Evolutionary conservation across 1,140 invertebrate genomes (phyloP), one percentile per base, ranked within the genome.

Genomic region (Atta colombica): DNA sequence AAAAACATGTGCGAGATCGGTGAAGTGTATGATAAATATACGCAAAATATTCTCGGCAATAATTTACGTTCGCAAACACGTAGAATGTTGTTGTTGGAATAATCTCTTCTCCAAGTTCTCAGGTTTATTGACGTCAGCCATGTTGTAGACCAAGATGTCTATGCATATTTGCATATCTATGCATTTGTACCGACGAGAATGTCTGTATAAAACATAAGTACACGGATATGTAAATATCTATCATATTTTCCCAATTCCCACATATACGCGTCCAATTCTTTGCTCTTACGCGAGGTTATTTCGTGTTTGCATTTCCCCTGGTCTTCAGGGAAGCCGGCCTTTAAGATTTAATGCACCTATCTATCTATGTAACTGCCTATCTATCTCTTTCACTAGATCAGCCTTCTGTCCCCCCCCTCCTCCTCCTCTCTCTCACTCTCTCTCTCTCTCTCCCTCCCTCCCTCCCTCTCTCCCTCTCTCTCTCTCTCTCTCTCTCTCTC

Each of bases 291-390:
- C 69, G 18, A 53, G 12, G 18, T 81, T 65, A 66, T 80, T 74
- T 74, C 68, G 21, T 35, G 16, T 71, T 71, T 69, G 65, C 28
- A 63, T 81, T 21, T 21, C 16, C 66, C 10, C 16, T 14, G 12
- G 35, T 58, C 16, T 45, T 55, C 49, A 14, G 4, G 25, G 18
- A 74, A 18, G 10, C 14, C 25, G 18, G 16, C 25, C 18, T 61
- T 84, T 84, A 84, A 84, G 80, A 84, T 84, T 75, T 75, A 75
- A 84, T 45, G 53, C 65, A 45, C n/a, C 65, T 55, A 81, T 81
- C 77, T 77, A 65, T 77, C 75, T 58, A 58, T 55, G n/a, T 25
- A 58, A 69, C 77, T 80, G n/a, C 49, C 77, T 80, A 69, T 80
- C 49, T 71, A 60, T 75, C 55, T 51, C 35, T 31, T 60, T 51